These are phyloP conservation scores for Lepus europaeus DNA, from an alignment of 2,113 vertebrate genomes.

Conservation along the genomic window DNA sequence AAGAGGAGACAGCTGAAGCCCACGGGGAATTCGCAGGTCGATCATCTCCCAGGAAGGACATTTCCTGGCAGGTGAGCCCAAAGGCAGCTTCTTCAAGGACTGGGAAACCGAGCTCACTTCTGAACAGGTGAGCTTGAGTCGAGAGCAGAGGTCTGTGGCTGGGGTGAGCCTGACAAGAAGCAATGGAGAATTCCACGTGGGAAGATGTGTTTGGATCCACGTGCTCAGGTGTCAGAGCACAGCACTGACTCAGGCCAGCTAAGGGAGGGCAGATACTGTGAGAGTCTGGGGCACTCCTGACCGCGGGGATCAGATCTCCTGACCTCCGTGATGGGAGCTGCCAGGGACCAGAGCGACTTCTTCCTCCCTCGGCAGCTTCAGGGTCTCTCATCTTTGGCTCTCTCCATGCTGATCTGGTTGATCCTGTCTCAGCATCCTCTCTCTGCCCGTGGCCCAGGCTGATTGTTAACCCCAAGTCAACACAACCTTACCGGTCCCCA, in stretches of 20 bases:
- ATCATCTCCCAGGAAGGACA: not conserved
- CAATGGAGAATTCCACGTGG: not conserved
- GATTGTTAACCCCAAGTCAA: not conserved
- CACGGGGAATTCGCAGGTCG: not conserved
- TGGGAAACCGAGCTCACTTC: not conserved
- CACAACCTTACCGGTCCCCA: not conserved
- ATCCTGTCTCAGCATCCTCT: not conserved
- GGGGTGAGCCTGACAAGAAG: not conserved
- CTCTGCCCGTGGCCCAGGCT: not conserved
- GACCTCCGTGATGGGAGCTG: not conserved
- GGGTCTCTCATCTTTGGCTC: not conserved
- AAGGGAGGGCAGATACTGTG: not conserved
- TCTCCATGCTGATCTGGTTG: not conserved
- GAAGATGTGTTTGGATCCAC: not conserved
- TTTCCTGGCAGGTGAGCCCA: not conserved
- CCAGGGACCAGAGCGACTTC: not conserved
- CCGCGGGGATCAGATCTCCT: not conserved
- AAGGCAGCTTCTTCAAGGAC: not conserved
- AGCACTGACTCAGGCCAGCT: not conserved
- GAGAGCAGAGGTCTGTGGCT: slow-evolving; percentile 6
- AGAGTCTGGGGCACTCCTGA: not conserved
- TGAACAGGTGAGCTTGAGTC: not conserved
- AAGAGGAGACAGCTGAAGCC: not conserved
- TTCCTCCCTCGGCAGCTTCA: not conserved
- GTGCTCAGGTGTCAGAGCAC: not conserved